phyloP scores from a whole-genome alignment of 2,888 invertebrate genomes.

The Catocala nupta region DNA sequence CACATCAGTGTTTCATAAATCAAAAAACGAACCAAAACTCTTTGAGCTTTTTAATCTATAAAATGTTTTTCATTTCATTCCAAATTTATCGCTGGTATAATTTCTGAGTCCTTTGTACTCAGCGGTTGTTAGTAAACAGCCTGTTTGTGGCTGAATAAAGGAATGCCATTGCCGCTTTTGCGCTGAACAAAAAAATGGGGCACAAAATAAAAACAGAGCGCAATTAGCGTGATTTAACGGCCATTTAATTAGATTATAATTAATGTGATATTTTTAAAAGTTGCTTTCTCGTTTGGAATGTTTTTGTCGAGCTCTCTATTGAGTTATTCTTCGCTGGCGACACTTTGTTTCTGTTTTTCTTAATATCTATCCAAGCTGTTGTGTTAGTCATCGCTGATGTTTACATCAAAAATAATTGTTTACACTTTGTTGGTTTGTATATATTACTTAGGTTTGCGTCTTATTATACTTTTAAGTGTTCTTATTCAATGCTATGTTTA shows the following conservation, averaged over 20 bases:
- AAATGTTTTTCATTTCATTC: conserved; percentile 51
- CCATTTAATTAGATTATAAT: conserved; percentile 83
- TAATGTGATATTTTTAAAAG: conserved; percentile 77
- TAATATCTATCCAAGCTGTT: neutral
- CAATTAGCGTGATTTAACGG: conserved; percentile 86
- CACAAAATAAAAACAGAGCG: conserved; percentile 83
- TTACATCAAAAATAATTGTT: too few species aligned
- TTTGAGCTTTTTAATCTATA: conserved; percentile 44
- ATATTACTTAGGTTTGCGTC: too few species aligned
- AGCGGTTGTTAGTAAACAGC: conserved; percentile 81
- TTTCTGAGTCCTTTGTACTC: conserved; percentile 82
- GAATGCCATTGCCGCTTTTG: conserved; percentile 80
- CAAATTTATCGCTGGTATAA: conserved; percentile 82
- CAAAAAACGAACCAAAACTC: conserved; percentile 34
- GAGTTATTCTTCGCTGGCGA: conserved; percentile 18
- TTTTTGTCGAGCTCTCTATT: conserved; percentile 47
- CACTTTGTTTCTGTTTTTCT: conserved; percentile 10
- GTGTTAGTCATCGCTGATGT: neutral
- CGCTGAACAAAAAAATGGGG: conserved; percentile 68
- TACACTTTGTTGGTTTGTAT: too few species aligned
- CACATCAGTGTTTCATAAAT: conserved; percentile 21
- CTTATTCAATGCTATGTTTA: too few species aligned
- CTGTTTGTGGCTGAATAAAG: conserved; percentile 82
- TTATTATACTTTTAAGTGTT: too few species aligned
- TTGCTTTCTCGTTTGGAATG: conserved; percentile 52